A percentile compares a stretch with the other conserved stretches of the same genome.
Evolutionary conservation across 2,888 invertebrate species (phyloP).

Genomic region (Eristalis tenax): DNA sequence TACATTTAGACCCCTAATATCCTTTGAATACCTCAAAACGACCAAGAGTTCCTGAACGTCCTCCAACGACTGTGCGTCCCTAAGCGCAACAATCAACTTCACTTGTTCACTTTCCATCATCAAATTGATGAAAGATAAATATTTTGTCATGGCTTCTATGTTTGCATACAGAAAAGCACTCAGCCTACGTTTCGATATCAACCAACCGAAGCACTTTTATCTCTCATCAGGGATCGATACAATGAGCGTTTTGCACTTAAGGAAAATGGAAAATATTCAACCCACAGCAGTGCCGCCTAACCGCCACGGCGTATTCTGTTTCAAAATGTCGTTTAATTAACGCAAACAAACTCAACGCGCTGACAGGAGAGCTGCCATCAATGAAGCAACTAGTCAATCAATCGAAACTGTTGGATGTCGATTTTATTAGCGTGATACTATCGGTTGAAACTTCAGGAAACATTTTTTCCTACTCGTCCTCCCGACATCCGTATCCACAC

Average conservation of each 20-base stretch:
- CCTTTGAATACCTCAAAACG: no score
- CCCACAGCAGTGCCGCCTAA: neutral
- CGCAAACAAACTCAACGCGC: constrained; percentile 29
- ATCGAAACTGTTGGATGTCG: constrained; percentile 27
- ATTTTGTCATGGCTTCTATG: constrained; percentile 12
- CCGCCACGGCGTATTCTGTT: neutral
- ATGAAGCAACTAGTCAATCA: constrained; percentile 46
- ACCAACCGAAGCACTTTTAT: constrained; percentile 17
- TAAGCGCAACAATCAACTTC: constrained; percentile 2
- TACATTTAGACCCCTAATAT: no score
- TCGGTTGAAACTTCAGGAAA: neutral
- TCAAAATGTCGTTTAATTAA: constrained; percentile 43
- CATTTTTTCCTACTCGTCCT: neutral
- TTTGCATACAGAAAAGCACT: constrained; percentile 1
- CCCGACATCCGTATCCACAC: neutral
- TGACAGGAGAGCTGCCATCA: constrained; percentile 3
- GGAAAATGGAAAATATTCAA: constrained; percentile 17
- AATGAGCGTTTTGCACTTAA: constrained; percentile 10
- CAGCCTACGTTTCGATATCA: constrained; percentile 2
- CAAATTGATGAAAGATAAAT: constrained; percentile 40
- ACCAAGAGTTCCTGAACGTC: neutral
- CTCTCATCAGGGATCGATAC: constrained; percentile 10
- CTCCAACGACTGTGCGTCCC: neutral
- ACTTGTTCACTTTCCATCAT: constrained; percentile 12
- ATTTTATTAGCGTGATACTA: constrained; percentile 32